Base-by-base conservation (phyloP, 2,888 invertebrate species). In the Aphrophora alni region DNA sequence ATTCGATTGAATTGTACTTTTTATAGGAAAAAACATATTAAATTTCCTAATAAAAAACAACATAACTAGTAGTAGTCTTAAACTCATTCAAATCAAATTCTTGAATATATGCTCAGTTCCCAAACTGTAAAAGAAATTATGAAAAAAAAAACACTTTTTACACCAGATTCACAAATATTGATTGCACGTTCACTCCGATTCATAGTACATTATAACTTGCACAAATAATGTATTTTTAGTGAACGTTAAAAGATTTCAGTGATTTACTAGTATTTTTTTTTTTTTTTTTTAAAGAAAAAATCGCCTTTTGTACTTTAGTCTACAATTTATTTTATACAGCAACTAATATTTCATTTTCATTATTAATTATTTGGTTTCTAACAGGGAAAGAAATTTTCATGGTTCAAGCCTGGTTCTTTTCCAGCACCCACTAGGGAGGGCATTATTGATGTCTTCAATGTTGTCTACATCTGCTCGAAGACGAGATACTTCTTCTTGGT, bases 381-480 rank as follows among this genome's bases (percentile, higher is more conserved):
- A 59, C 12, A 21, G 3, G 14, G 21, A 59, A 21, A 21, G 4
- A 59, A 59, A 21, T 59, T 59, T 59, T 69, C 69, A 77, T 4
- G 94, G 94, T 87, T 97, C 97, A 59, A 97, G 90, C 83, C 93
- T 92, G 77, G 94, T 91, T 84, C 93, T 91, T 87, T 95, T 95
- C 89, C 93, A 95, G 88, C 98, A 98, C 0, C 91, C 91, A 0
- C 91, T 90, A 0, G 98, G 98, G 82, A 98, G 90, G 80, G 95
- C 92, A 78, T 93, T 92, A 0, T 94, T 90, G 85, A 98, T 97
- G 77, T 93, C 92, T 85, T 94, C 93, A 76, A 98, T 93, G 87
- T 97, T 97, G 8, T 92, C 91, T 2, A 98, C 97, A 88, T 98
- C 97, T 0, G 89, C 89, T 83, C 91, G 89, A 14, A 97, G 90